These are phyloP conservation scores for Bovichtus diacanthus DNA, from an alignment of 2,797 vertebrate species.

Conservation along the genomic window DNA sequence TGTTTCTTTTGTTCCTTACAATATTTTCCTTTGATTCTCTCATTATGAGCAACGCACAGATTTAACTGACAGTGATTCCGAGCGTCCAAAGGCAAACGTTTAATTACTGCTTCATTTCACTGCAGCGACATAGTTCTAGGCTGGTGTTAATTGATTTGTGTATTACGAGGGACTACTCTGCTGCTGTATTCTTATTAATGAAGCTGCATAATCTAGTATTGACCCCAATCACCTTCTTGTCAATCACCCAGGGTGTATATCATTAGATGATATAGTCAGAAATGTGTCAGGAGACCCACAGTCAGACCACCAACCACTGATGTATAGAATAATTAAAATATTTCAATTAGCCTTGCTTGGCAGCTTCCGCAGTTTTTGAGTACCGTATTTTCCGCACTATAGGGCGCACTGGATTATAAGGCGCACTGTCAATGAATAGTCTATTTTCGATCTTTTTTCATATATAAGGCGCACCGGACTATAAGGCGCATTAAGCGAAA, in stretches of 20 bases:
- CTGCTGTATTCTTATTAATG: constrained; percentile 36
- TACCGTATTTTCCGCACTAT: too few relatives aligned
- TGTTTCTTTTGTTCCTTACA: not conserved
- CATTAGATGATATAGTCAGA: not conserved
- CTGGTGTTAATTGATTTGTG: constrained; percentile 70
- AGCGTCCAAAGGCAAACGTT: constrained; percentile 48
- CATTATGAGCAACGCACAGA: constrained; percentile 21
- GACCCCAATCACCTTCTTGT: constrained; percentile 20
- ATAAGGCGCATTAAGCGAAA: too few relatives aligned
- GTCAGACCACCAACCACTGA: not conserved
- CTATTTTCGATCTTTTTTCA: too few relatives aligned
- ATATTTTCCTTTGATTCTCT: constrained; percentile 15
- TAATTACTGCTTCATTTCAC: constrained; percentile 61
- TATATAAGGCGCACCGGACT: too few relatives aligned
- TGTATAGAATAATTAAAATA: not conserved
- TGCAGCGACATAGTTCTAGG: constrained; percentile 38
- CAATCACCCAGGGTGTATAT: not conserved
- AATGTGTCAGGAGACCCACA: constrained; percentile 1
- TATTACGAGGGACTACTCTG: constrained; percentile 36
- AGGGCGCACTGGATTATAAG: too few relatives aligned
- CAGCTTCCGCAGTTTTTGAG: constrained; percentile 14
- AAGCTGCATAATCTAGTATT: constrained; percentile 24
- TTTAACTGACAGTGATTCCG: constrained; percentile 40
- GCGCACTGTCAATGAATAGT: too few relatives aligned
- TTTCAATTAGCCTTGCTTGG: not conserved